Conservation (phyloP, 2,113 vertebrate genomes). For the Tychaedon coryphoeus region DNA sequence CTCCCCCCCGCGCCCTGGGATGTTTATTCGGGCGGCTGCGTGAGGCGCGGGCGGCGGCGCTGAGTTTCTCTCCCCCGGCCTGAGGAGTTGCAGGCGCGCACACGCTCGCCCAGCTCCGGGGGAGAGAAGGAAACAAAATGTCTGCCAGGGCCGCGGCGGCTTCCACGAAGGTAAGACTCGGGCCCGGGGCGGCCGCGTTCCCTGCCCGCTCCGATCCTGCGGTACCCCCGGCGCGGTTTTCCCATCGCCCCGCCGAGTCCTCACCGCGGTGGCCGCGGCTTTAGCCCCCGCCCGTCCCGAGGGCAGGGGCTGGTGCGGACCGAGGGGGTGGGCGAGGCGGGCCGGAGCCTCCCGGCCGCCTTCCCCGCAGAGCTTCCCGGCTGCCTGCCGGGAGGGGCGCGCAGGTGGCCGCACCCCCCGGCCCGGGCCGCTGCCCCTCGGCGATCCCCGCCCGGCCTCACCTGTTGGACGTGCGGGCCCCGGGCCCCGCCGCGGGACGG, state of each 20-base stretch:
- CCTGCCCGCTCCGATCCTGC: too few relatives aligned
- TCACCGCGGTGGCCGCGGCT: neutral
- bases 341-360: neutral
- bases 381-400: neutral
- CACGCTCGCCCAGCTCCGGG: neutral
- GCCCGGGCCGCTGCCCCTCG: neutral
- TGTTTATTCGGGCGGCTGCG: too few relatives aligned
- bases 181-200: neutral
- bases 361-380: neutral
- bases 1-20: too few relatives aligned
- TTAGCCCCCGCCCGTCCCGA: neutral
- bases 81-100: neutral
- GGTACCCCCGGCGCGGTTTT: too few relatives aligned
- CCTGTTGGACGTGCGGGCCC: neutral
- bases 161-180: conserved; percentile 79
- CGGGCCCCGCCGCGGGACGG: neutral
- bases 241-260: neutral
- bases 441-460: neutral
- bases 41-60: neutral
- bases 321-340: neutral
- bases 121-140: conserved; percentile 84
- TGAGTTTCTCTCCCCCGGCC: neutral
- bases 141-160: conserved; percentile 80
- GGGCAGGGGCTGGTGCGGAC: neutral
- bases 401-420: neutral